Evolutionary conservation across 2,113 vertebrate genomes (phyloP), one percentile per base, ranked within the genome.

Genomic region (Phoenicopterus ruber): DNA sequence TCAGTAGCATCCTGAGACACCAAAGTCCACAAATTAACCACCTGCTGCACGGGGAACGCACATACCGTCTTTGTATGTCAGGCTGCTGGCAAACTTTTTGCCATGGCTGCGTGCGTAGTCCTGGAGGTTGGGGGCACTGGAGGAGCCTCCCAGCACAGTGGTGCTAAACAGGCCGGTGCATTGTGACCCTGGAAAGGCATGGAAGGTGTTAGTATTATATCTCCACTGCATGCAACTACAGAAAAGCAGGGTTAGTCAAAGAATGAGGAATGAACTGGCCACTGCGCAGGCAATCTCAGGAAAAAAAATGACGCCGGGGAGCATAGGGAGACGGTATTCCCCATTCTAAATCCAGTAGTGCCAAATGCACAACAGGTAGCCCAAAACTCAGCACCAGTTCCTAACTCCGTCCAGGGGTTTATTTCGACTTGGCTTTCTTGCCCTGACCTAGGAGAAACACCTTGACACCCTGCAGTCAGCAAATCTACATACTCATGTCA

Each of bases 111-210:
- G 99, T 81, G 99, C 99, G 98, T 99, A 99, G 99, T 99, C 99
- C 98, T 99, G 99, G 97, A 99, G 99, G 98, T 99, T 99, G 97
- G 99, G 99, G 97, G 99, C 99, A 88, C 99, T 99, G 99, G 99
- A 99, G 94, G 99, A 99, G 96, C 99, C 99, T 89, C 99, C 99
- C 93, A 99, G 99, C 98, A 99, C 99, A 83, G 99, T 99, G 98
- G 99, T 99, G 98, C 99, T 99, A 99, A 99, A 99, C 98, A 99
- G 99, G 92, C 99, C 99, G 97, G 99, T 99, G 96, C 99, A 99
- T 98, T 99, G 99, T 89, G 99, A 99, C 98, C 99, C 99, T 99
- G 99, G 97, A 97, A 98, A 99, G 98, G 98, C 97, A 90, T 91
- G 96, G 98, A 98, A 97, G 95, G 94, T 92, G 95, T 99, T 99